phyloP scores from a whole-genome alignment of 2,113 vertebrate species.

The Chloropsis cyanopogon region DNA sequence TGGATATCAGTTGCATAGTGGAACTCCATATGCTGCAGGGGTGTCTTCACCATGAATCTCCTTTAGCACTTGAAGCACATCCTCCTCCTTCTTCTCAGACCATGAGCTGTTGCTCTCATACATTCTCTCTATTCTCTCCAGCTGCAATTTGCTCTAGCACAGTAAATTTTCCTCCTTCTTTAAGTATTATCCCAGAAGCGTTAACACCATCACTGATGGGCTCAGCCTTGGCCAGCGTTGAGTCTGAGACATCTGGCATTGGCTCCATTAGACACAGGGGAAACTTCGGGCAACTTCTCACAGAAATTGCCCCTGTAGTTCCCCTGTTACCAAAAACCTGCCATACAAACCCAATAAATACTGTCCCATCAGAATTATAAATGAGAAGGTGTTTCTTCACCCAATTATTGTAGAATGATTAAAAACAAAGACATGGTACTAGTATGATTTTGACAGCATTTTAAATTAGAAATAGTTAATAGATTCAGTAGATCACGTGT shows the following conservation, averaged over 20 bases:
- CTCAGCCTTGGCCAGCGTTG: neutral
- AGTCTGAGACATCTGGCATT: neutral
- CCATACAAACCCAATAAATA: neutral
- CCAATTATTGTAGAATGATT: neutral
- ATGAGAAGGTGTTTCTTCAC: neutral
- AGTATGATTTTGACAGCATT: neutral
- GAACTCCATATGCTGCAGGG: neutral
- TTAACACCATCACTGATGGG: rapidly evolving
- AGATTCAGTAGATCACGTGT: neutral
- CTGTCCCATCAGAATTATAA: neutral
- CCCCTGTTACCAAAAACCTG: neutral
- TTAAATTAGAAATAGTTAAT: neutral
- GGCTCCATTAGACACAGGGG: neutral
- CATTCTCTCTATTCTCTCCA: neutral
- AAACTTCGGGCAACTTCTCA: neutral
- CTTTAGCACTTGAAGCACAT: neutral
- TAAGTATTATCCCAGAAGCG: neutral
- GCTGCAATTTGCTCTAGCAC: neutral
- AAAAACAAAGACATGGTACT: neutral
- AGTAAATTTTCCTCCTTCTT: neutral
- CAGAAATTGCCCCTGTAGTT: rapidly evolving
- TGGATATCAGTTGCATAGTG: neutral
- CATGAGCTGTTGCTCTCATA: neutral
- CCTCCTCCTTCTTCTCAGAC: neutral
- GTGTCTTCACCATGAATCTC: neutral